These are phyloP conservation scores for Noctua janthe DNA, from an alignment of 2,888 invertebrate genomes.

Conservation along the genomic window DNA sequence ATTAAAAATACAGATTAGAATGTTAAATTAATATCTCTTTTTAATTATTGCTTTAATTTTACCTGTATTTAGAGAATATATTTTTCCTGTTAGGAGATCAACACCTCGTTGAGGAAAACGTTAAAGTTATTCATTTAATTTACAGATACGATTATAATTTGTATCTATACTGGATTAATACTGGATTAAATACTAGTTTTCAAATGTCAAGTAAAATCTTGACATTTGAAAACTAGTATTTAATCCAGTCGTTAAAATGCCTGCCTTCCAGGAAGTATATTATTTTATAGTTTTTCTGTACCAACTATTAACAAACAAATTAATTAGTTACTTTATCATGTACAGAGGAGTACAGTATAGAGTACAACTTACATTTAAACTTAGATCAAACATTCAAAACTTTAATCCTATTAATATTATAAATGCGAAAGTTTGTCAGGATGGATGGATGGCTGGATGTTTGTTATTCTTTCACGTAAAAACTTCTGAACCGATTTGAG, in stretches of 20 bases:
- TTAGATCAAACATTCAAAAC: neutral
- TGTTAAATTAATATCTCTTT: neutral
- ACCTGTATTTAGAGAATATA: neutral
- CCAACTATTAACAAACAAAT: too few relatives aligned
- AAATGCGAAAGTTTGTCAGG: too few relatives aligned
- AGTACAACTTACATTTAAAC: neutral
- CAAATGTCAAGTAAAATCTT: too few relatives aligned
- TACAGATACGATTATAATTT: neutral
- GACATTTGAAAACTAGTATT: neutral
- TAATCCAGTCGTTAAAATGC: neutral
- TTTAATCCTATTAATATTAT: neutral
- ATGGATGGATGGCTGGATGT: too few relatives aligned
- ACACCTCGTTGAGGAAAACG: constrained; percentile 8
- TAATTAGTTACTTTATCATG: neutral
- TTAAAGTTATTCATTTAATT: neutral
- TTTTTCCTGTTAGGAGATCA: constrained; percentile 26
- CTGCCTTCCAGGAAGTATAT: too few relatives aligned
- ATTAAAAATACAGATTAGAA: neutral
- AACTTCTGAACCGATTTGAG: too few relatives aligned
- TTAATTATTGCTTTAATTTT: neutral
- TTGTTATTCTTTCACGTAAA: too few relatives aligned
- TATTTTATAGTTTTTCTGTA: too few relatives aligned
- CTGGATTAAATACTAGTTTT: too few relatives aligned
- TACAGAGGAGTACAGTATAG: too few relatives aligned
- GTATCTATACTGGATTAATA: too few relatives aligned